A percentile compares a stretch with the other conserved stretches of the same genome.
phyloP scores from a whole-genome alignment of 2,888 invertebrate genomes.

The Crioceris asparagi region DNA sequence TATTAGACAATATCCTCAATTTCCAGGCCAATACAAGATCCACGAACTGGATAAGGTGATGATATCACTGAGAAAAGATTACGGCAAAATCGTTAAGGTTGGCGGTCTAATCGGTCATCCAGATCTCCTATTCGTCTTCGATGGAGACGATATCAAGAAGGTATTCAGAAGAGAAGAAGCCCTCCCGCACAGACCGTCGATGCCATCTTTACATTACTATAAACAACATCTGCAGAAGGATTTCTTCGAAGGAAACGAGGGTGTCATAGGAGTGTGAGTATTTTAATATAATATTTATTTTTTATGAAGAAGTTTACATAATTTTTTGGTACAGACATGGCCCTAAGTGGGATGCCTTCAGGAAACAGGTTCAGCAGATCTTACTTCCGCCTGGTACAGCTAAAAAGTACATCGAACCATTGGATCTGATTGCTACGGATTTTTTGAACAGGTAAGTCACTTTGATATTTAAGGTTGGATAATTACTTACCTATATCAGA shows the following conservation, averaged over 20 bases:
- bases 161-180: conserved; percentile 59
- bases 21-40: conserved; percentile 49
- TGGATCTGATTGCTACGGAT: conserved; percentile 65
- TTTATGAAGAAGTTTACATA: not conserved
- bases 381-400: conserved; percentile 72
- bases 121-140: conserved; percentile 61
- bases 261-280: conserved; percentile 65
- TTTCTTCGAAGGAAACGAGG: conserved; percentile 61
- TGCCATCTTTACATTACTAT: conserved; percentile 62
- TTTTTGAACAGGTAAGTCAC: conserved; percentile 54
- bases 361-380: conserved; percentile 74
- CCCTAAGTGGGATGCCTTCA: conserved; percentile 73
- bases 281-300: conserved; percentile 7
- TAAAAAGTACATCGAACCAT: conserved; percentile 59
- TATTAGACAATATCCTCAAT: too few species aligned
- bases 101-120: conserved; percentile 66
- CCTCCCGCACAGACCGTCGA: conserved; percentile 61
- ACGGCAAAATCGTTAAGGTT: conserved; percentile 52
- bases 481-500: too few species aligned
- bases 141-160: conserved; percentile 60
- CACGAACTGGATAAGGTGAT: conserved; percentile 47
- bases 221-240: conserved; percentile 56
- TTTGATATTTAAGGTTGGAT: too few species aligned
- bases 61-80: conserved; percentile 46
- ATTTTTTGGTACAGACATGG: conserved; percentile 55